A percentile compares a stretch with the other conserved stretches of the same genome.
phyloP scores from a whole-genome alignment of 2,113 vertebrate genomes.

The Pangasianodon hypophthalmus region DNA sequence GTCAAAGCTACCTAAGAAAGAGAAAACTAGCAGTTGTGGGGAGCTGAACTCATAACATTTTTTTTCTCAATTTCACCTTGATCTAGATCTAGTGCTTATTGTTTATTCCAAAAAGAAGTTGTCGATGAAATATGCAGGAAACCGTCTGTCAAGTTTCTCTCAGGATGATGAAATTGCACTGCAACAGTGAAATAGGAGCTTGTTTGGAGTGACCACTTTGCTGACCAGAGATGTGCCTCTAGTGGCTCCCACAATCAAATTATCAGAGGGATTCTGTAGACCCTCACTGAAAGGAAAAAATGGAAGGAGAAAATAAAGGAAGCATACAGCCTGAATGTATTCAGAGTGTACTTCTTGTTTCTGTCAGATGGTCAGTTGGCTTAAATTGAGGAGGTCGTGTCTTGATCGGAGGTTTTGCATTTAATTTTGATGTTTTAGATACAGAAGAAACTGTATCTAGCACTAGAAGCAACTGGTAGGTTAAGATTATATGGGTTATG shows the following conservation, averaged over 20 bases:
- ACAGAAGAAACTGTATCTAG: not conserved
- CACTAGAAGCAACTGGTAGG: not conserved
- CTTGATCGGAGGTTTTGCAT: conserved; percentile 1
- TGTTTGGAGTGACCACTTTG: conserved; percentile 68
- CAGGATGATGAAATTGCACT: conserved; percentile 73
- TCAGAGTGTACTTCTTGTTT: conserved; percentile 22
- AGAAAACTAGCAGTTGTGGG: not conserved
- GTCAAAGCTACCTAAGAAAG: conserved; percentile 25
- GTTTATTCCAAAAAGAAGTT: conserved; percentile 39
- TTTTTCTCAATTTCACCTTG: conserved; percentile 19
- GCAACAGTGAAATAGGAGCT: conserved; percentile 67
- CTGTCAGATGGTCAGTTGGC: conserved; percentile 6
- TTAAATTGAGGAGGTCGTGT: not conserved
- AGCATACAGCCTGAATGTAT: conserved; percentile 23
- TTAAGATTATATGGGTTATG: not conserved
- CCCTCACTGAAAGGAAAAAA: conserved; percentile 14
- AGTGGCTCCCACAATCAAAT: conserved; percentile 58
- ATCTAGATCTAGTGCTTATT: conserved; percentile 13
- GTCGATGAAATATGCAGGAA: conserved; percentile 59
- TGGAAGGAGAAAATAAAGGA: conserved; percentile 35
- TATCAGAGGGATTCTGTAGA: conserved; percentile 52
- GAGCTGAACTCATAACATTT: conserved; percentile 20
- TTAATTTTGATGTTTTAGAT: not conserved
- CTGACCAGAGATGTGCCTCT: conserved; percentile 63
- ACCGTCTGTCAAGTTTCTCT: conserved; percentile 71